Percentiles rank a stretch among this genome's conserved stretches.
These are phyloP conservation scores for Pteropus rufus DNA, from an alignment of 2,797 vertebrate genomes.

Conservation along the genomic window DNA sequence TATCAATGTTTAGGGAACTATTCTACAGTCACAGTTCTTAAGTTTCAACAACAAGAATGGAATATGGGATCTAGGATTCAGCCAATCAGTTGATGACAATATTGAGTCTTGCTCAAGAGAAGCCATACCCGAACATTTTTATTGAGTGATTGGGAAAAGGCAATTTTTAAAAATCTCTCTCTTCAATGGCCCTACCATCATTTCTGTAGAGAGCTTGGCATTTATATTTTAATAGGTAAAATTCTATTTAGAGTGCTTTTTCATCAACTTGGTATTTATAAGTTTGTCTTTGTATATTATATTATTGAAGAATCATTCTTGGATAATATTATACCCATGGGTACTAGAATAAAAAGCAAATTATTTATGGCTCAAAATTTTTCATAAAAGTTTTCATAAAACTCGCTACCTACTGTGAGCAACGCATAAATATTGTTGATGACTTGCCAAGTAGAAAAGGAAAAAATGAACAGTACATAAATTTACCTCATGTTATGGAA, in stretches of 20 bases:
- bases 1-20: not conserved
- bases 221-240: constrained; percentile 23
- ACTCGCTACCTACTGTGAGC: not conserved
- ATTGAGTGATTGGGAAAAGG: not conserved
- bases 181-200: not conserved
- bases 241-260: not conserved
- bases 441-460: not conserved
- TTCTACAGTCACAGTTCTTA: not conserved
- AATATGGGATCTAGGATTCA: not conserved
- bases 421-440: not conserved
- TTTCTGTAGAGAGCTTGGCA: not conserved
- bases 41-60: not conserved
- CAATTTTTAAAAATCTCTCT: not conserved
- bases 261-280: not conserved
- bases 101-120: not conserved
- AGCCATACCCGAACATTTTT: not conserved
- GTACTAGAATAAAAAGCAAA: not conserved
- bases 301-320: not conserved
- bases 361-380: not conserved
- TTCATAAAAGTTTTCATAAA: not conserved
- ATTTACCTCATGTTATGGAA: not conserved
- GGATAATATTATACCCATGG: not conserved
- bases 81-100: not conserved
- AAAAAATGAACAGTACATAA: constrained; percentile 13
- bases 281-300: not conserved